phyloP scores from a whole-genome alignment of 2,797 vertebrate genomes.

The Hippocampus kuda region DNA sequence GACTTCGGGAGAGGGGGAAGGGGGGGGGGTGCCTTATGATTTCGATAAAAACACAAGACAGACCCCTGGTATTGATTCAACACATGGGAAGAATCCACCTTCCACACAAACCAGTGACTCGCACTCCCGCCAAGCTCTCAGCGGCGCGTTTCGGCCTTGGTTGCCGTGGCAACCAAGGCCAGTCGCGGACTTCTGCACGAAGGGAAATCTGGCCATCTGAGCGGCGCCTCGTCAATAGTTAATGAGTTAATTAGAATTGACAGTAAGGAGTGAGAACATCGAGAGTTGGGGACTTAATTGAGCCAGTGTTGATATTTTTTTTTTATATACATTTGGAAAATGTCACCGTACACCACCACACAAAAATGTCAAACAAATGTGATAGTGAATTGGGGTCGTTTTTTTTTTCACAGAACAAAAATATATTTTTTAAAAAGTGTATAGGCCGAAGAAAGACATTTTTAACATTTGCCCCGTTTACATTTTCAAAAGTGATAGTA shows the following conservation, averaged over 20 bases:
- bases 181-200: constrained; percentile 22
- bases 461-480: too few relatives aligned
- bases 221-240: neutral
- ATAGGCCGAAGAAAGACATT: too few relatives aligned
- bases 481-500: too few relatives aligned
- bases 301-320: neutral
- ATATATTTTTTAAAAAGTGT: neutral
- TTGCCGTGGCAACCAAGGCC: constrained; percentile 38
- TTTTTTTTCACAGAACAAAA: neutral
- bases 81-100: constrained; percentile 16
- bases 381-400: neutral
- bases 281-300: neutral
- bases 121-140: neutral
- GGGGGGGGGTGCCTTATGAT: constrained; percentile 3
- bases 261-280: neutral
- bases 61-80: constrained; percentile 12
- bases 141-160: constrained; percentile 25
- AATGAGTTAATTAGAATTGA: neutral
- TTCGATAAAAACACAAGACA: constrained; percentile 21
- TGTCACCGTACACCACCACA: neutral
- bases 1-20: neutral
- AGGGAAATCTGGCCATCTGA: constrained; percentile 20
- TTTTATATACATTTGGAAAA: neutral
- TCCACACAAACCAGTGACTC: constrained; percentile 30
- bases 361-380: neutral